These are phyloP conservation scores for Monochamus alternatus DNA, from an alignment of 2,888 invertebrate species.

Conservation along the genomic window DNA sequence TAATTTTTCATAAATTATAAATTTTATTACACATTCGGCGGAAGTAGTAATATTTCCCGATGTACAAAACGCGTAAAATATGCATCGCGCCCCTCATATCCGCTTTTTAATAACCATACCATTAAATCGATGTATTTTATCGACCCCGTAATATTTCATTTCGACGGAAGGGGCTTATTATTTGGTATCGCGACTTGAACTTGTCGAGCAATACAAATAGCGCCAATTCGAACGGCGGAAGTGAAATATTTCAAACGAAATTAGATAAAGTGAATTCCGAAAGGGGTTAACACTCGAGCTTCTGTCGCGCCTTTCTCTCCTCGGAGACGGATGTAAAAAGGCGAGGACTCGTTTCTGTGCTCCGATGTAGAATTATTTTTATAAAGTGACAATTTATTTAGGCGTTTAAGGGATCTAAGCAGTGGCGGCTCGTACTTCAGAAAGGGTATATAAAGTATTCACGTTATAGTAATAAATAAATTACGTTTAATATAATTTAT, in stretches of 20 bases:
- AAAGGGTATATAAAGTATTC: too few relatives aligned
- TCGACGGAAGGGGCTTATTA: constrained; percentile 53
- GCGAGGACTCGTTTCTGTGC: background rate
- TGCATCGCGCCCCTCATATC: background rate
- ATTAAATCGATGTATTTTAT: constrained; percentile 21
- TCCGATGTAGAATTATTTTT: background rate
- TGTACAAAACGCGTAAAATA: background rate
- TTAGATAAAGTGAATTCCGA: constrained; percentile 60
- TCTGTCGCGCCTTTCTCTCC: constrained; percentile 14
- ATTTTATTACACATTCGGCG: background rate
- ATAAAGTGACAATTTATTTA: constrained; percentile 1
- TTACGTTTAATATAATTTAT: too few relatives aligned
- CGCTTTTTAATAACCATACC: constrained; percentile 10
- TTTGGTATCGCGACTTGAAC: constrained; percentile 59
- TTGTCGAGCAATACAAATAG: constrained; percentile 61
- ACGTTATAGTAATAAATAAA: too few relatives aligned
- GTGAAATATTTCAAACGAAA: constrained; percentile 59
- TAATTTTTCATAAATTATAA: background rate
- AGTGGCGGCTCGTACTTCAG: too few relatives aligned
- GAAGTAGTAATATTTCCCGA: background rate
- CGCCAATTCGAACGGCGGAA: constrained; percentile 56
- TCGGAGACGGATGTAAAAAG: background rate
- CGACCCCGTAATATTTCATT: constrained; percentile 45
- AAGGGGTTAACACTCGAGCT: constrained; percentile 52
- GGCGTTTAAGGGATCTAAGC: background rate